Percentiles rank a stretch among this genome's conserved stretches.
phyloP scores from a whole-genome alignment of 2,113 vertebrate species.

The Microtus richardsoni region DNA sequence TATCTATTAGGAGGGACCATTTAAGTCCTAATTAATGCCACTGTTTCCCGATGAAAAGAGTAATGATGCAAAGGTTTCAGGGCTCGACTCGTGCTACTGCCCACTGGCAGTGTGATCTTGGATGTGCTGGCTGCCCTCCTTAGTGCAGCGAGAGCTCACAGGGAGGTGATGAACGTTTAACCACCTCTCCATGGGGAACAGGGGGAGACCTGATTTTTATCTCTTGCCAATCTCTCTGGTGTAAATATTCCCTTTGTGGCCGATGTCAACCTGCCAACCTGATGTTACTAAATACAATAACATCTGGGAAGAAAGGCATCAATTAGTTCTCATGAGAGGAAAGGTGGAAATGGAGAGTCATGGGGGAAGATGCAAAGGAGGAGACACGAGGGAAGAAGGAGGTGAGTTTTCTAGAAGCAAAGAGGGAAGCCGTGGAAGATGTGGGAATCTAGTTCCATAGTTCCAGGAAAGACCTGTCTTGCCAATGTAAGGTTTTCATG shows the following conservation, averaged over 20 bases:
- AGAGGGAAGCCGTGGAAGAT: not conserved
- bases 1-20: conserved; percentile 25
- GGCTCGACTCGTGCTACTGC: not conserved
- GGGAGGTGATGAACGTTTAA: not conserved
- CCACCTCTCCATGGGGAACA: not conserved
- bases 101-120: not conserved
- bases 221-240: conserved; percentile 11
- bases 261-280: not conserved
- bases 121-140: not conserved
- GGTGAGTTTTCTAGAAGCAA: not conserved
- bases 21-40: not conserved
- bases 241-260: not conserved
- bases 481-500: rapidly evolving
- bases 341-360: not conserved
- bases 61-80: not conserved
- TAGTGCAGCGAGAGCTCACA: not conserved
- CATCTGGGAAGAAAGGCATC: not conserved
- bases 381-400: not conserved
- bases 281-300: not conserved
- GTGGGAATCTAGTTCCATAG: rapidly evolving
- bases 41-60: not conserved
- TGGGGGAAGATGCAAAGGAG: not conserved
- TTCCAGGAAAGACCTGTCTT: not conserved
- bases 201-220: not conserved
- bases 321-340: not conserved